Base-by-base conservation (phyloP, 2,888 invertebrate species). In the Drosophila quinaria region DNA sequence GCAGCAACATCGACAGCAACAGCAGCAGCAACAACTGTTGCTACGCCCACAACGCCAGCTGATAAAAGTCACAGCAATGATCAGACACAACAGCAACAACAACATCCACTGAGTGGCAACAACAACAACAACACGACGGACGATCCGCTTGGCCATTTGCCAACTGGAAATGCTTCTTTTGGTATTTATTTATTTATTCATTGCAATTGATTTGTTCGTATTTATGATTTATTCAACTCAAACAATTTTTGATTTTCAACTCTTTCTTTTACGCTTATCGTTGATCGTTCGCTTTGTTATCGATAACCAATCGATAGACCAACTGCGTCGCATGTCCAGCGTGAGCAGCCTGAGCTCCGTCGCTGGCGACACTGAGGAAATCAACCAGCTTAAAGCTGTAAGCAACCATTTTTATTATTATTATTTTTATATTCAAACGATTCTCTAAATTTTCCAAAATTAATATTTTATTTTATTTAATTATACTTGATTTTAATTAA, bases 381-480 rank as follows among this genome's bases (percentile, higher is more conserved):
- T 92, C 78, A 91, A 91, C 92, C 92, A 92, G 89, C 90, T 93
- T 72, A 92, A 91, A 92, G 90, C 92, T 90, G 93, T 93, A 93
- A 93, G 93, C 92, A 91, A 90, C 22, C 2, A 3, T 22, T 22
- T 3, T 4, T 22, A 4, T 22, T 22, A 4, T 22, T 22, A 22
- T 22, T 22, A 22, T 22, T 22, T 22, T 0, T 22, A 22, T n/a
- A 25, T 22, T 51, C 29, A 13, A 10, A 25, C n/a, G 2, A 11
- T 13, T 52, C 33, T 35, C 4, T 15, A 17, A 29, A 8, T 13
- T 11, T 5, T 10, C n/a, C 47, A 22, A 13, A 11, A 10, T 46
- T 19, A n/a, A n/a, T 3, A 25, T 15, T 50, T 22, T 13, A 5
- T 42, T 19, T 11, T 42, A 19, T 19, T 35, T 50, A 47, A 17